These are phyloP conservation scores for Anas flavirostris DNA, from an alignment of 2,797 vertebrate species.

Conservation along the genomic window DNA sequence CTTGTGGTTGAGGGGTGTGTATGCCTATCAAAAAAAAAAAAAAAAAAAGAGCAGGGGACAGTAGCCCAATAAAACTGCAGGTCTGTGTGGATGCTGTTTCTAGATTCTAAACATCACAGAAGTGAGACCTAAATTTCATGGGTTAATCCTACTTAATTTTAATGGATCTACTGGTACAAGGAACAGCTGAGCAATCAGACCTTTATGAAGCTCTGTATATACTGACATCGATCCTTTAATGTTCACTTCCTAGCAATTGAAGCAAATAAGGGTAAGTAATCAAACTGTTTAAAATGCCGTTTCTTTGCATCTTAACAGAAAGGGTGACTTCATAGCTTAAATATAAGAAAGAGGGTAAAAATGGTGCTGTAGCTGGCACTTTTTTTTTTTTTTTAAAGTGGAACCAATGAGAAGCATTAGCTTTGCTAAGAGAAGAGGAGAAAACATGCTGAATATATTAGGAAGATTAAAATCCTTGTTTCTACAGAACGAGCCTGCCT, in stretches of 20 bases:
- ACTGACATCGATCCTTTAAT: background rate
- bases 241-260: constrained; percentile 6
- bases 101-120: background rate
- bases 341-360: background rate
- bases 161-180: background rate
- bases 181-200: constrained; percentile 48
- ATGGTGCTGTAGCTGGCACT: background rate
- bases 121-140: background rate
- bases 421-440: background rate
- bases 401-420: background rate
- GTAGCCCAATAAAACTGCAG: background rate
- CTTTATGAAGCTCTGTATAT: background rate
- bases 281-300: constrained; percentile 2
- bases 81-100: background rate
- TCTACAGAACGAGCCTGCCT: background rate
- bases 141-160: constrained; percentile 23
- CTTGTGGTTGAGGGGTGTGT: background rate
- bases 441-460: background rate
- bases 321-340: background rate
- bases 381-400: background rate
- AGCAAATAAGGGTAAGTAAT: background rate
- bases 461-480: background rate
- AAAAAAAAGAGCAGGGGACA: background rate
- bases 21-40: background rate
- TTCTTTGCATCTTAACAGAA: background rate